phyloP scores from a whole-genome alignment of 2,888 invertebrate species.

The Troides helena region DNA sequence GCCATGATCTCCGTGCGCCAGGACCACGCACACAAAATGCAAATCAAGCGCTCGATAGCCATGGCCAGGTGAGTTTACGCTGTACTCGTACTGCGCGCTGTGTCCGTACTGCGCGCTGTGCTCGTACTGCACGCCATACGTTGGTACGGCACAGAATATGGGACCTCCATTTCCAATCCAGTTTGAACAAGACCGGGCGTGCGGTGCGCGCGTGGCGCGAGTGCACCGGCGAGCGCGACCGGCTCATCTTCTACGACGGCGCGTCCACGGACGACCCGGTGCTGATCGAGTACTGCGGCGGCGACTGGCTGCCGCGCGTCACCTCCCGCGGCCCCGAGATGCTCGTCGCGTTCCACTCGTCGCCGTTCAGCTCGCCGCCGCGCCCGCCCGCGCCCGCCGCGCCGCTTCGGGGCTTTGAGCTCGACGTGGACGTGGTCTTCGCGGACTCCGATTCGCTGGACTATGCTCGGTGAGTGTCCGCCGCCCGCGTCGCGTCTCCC shows the following conservation, averaged over 20 bases:
- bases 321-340: constrained; percentile 86
- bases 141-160: too few relatives aligned
- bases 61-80: constrained; percentile 78
- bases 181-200: constrained; percentile 85
- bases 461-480: constrained; percentile 80
- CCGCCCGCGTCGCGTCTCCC: neutral
- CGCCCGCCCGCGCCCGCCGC: constrained; percentile 81
- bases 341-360: constrained; percentile 93
- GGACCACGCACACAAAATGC: constrained; percentile 86
- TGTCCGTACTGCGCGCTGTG: too few relatives aligned
- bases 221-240: constrained; percentile 90
- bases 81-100: too few relatives aligned
- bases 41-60: constrained; percentile 83
- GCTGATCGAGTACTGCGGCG: constrained; percentile 92
- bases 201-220: constrained; percentile 90
- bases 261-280: constrained; percentile 90
- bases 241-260: constrained; percentile 92
- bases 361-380: constrained; percentile 89
- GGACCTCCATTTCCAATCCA: constrained; percentile 37
- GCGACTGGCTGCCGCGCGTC: constrained; percentile 90
- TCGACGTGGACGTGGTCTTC: constrained; percentile 91
- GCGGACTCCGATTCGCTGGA: constrained; percentile 93
- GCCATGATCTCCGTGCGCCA: constrained; percentile 93
- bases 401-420: constrained; percentile 89
- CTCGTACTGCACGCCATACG: too few relatives aligned